Conservation (phyloP, 2,888 invertebrate genomes). For the Lasioglossum villosulum region DNA sequence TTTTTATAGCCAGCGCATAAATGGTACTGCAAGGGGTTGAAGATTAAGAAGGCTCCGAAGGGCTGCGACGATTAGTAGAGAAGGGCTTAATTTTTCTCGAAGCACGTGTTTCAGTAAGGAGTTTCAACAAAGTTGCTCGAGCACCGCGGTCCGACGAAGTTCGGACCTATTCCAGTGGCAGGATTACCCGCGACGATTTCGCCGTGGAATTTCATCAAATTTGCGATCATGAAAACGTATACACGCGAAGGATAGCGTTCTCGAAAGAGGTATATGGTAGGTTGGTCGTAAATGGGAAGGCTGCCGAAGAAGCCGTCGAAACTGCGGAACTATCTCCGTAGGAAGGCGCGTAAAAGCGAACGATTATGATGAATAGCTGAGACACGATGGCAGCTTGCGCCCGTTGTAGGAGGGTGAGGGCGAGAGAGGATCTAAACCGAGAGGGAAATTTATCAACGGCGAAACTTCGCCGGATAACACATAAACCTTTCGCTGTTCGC, state of each 20-base stretch:
- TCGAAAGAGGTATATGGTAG: neutral
- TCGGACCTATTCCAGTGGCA: neutral
- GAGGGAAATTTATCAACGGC: constrained; percentile 48
- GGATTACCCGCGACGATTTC: too few relatives aligned
- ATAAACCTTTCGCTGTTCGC: constrained; percentile 41
- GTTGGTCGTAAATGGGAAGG: neutral
- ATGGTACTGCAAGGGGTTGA: too few relatives aligned
- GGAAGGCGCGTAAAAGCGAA: constrained; percentile 42
- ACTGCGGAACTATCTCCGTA: constrained; percentile 16
- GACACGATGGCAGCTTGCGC: constrained; percentile 33
- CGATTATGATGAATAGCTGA: constrained; percentile 52
- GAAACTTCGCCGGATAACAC: constrained; percentile 48
- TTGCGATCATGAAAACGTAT: neutral
- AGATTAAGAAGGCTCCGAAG: too few relatives aligned
- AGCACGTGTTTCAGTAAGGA: neutral
- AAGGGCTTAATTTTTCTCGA: neutral
- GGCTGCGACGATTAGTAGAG: neutral
- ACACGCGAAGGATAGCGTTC: neutral
- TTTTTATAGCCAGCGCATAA: too few relatives aligned
- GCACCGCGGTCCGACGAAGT: neutral
- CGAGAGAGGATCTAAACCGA: neutral
- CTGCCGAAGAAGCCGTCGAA: constrained; percentile 8
- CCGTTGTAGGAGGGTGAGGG: constrained; percentile 26
- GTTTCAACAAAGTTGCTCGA: neutral
- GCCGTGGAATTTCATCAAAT: neutral